phyloP scores from a whole-genome alignment of 2,113 vertebrate species.

The Gambusia affinis region DNA sequence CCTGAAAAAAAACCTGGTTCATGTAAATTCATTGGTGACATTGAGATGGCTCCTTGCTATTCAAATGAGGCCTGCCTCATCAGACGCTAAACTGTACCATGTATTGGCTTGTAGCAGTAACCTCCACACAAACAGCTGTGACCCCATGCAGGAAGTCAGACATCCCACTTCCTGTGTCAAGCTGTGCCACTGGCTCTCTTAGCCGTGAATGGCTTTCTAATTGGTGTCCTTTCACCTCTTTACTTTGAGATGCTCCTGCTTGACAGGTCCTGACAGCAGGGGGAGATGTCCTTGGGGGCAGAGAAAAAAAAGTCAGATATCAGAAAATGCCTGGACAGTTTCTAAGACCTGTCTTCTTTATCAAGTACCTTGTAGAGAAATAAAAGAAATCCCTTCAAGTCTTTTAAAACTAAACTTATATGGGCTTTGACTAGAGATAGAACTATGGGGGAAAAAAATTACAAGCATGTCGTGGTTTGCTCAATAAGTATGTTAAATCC shows the following conservation, averaged over 20 bases:
- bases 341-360: neutral
- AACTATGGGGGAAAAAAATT: slow-evolving; percentile 28
- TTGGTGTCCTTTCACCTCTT: slow-evolving; percentile 96
- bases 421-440: slow-evolving; percentile 33
- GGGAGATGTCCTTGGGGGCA: slow-evolving; percentile 93
- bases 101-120: slow-evolving; percentile 78
- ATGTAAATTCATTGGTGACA: slow-evolving; percentile 86
- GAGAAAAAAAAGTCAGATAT: slow-evolving; percentile 77
- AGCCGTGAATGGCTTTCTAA: slow-evolving; percentile 91
- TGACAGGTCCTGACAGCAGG: slow-evolving; percentile 93
- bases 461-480: slow-evolving; percentile 44
- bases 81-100: slow-evolving; percentile 75
- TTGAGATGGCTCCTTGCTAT: slow-evolving; percentile 84
- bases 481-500: slow-evolving; percentile 74
- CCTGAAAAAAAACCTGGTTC: slow-evolving; percentile 62
- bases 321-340: slow-evolving; percentile 77
- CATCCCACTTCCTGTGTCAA: slow-evolving; percentile 87
- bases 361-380: neutral
- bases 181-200: slow-evolving; percentile 90
- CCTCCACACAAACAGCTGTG: slow-evolving; percentile 87
- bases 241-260: slow-evolving; percentile 86
- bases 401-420: slow-evolving; percentile 77
- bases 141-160: slow-evolving; percentile 88
- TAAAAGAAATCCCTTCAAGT: slow-evolving; percentile 76
- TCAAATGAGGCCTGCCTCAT: slow-evolving; percentile 79